phyloP scores from a whole-genome alignment of 2,113 vertebrate species.

The Hemicordylus capensis region DNA sequence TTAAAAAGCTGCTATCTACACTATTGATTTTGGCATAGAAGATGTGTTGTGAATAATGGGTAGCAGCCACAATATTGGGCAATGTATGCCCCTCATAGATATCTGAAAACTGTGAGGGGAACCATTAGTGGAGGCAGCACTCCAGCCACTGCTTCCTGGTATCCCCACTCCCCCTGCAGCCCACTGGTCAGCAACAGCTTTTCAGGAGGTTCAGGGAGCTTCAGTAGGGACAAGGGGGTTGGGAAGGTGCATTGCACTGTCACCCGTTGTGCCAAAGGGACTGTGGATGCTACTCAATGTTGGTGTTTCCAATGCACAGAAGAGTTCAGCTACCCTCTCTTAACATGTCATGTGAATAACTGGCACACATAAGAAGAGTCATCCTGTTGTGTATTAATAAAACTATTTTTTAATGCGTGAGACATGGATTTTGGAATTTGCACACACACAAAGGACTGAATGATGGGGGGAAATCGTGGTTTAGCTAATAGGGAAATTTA shows the following conservation, averaged over 20 bases:
- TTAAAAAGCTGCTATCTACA: slow-evolving; percentile 46
- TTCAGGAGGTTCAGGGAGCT: too few species aligned
- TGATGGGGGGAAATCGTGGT: background rate
- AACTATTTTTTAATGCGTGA: background rate
- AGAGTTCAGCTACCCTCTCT: slow-evolving; percentile 47
- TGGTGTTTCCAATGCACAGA: slow-evolving; percentile 32
- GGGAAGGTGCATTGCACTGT: too few species aligned
- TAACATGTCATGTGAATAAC: slow-evolving; percentile 33
- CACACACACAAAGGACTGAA: background rate
- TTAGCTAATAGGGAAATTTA: background rate
- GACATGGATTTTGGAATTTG: background rate
- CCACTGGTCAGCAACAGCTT: too few species aligned
- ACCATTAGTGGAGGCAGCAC: too few species aligned
- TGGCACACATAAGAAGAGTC: background rate
- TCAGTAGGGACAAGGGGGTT: too few species aligned
- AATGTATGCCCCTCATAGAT: too few species aligned
- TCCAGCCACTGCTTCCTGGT: too few species aligned
- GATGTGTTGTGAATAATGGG: slow-evolving; percentile 50
- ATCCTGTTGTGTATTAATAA: slow-evolving; percentile 43
- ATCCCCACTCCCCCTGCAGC: too few species aligned
- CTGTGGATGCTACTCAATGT: too few species aligned
- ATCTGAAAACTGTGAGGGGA: too few species aligned
- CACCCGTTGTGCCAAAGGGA: too few species aligned
- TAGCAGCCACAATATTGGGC: too few species aligned
- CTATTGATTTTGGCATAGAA: slow-evolving; percentile 37